Conservation (phyloP, 2,113 vertebrate genomes). For the Onychostruthus taczanowskii region DNA sequence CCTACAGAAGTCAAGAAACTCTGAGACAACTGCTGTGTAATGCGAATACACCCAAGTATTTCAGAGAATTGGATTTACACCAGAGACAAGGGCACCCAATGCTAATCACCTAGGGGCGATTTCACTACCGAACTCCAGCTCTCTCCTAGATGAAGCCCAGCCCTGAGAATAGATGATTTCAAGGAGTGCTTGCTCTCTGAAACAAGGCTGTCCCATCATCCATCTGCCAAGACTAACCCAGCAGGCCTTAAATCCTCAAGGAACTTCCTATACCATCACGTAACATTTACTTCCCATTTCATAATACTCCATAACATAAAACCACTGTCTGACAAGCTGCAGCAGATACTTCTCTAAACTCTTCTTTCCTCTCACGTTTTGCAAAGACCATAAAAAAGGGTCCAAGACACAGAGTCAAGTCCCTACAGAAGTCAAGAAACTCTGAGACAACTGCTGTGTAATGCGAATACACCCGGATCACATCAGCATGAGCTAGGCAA, state of each 20-base stretch:
- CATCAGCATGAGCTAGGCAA: neutral
- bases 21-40: neutral
- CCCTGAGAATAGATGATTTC: neutral
- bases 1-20: neutral
- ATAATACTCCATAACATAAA: neutral
- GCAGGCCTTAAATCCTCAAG: neutral
- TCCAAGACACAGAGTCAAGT: neutral
- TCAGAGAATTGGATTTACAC: neutral
- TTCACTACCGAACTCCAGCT: neutral
- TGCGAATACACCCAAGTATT: neutral
- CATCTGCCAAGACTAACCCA: neutral
- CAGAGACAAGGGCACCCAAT: neutral
- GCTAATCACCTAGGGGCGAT: neutral
- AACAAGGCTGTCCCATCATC: neutral
- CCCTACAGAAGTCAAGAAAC: neutral
- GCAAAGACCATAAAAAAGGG: neutral
- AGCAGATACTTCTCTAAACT: neutral
- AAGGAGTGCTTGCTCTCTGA: neutral
- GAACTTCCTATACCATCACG: neutral
- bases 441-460: neutral
- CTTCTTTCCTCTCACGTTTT: neutral
- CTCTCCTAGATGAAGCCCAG: neutral
- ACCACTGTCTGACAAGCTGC: neutral
- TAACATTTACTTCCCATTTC: neutral
- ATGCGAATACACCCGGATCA: neutral